Percentiles rank a stretch among this genome's conserved stretches.
Evolutionary conservation across 2,113 vertebrate genomes (phyloP).

Genomic region (Chaetorhynchus papuensis): DNA sequence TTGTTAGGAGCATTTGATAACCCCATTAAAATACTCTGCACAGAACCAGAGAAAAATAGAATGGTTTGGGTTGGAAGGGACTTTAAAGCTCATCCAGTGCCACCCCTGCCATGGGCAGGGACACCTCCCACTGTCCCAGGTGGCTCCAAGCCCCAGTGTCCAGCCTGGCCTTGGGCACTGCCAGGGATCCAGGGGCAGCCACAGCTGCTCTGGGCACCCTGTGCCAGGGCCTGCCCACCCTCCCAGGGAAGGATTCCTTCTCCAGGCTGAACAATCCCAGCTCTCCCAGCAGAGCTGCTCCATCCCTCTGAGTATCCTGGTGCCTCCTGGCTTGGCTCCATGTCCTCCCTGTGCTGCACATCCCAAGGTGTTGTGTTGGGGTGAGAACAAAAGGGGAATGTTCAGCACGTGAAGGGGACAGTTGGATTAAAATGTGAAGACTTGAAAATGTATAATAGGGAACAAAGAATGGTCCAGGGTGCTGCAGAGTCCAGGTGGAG

Average conservation of each 20-base stretch:
- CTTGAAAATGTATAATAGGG: neutral
- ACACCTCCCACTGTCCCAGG: neutral
- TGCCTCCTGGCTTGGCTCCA: neutral
- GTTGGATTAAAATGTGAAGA: neutral
- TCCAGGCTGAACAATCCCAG: neutral
- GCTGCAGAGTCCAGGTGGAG: neutral
- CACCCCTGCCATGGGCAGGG: neutral
- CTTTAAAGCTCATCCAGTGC: neutral
- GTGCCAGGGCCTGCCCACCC: neutral
- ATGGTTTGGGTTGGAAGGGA: neutral
- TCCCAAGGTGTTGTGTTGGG: neutral
- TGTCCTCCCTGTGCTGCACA: neutral
- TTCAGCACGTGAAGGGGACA: neutral
- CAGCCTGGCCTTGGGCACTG: neutral
- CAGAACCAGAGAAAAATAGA: neutral
- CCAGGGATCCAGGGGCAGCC: neutral
- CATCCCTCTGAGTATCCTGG: neutral
- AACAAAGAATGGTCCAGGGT: neutral
- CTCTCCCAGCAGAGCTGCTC: neutral
- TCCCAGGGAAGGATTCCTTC: neutral
- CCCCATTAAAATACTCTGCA: neutral
- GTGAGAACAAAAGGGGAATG: neutral
- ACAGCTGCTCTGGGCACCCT: neutral
- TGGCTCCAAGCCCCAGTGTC: neutral
- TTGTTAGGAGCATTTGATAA: neutral